A percentile compares a stretch with the other conserved stretches of the same genome.
phyloP scores from a whole-genome alignment of 2,113 vertebrate genomes.

The Odontophorus gujanensis region DNA sequence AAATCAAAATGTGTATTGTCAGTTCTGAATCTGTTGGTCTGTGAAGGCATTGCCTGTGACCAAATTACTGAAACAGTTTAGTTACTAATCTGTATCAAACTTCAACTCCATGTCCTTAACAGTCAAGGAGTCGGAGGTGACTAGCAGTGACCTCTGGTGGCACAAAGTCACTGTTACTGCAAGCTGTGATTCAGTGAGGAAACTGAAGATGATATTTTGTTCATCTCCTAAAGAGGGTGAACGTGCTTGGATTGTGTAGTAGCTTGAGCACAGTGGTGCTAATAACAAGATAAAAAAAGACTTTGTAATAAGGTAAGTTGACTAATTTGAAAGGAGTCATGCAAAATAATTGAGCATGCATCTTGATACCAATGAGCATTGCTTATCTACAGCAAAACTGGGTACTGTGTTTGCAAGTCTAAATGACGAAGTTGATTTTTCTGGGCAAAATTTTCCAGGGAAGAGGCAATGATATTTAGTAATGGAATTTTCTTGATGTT shows the following conservation, averaged over 20 bases:
- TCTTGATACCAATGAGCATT: neutral
- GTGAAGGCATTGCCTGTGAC: neutral
- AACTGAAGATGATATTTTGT: neutral
- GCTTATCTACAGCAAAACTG: neutral
- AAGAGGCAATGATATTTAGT: neutral
- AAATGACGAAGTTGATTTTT: neutral
- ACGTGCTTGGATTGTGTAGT: neutral
- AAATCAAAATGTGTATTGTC: neutral
- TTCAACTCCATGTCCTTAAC: neutral
- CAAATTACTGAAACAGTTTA: neutral
- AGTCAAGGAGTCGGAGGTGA: neutral
- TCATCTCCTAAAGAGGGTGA: neutral
- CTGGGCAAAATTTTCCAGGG: neutral
- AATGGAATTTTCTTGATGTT: neutral
- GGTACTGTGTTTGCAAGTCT: neutral
- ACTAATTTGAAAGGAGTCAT: neutral
- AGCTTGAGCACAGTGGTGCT: neutral
- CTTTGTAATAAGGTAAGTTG: neutral
- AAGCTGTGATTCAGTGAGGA: fast-evolving
- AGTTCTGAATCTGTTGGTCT: neutral
- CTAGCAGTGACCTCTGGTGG: slow-evolving; percentile 65
- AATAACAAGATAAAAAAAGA: neutral
- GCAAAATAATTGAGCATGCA: neutral
- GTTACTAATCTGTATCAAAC: neutral
- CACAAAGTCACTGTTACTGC: neutral